Conservation (phyloP, 2,113 vertebrate species). For the Gasterosteus nipponicus region DNA sequence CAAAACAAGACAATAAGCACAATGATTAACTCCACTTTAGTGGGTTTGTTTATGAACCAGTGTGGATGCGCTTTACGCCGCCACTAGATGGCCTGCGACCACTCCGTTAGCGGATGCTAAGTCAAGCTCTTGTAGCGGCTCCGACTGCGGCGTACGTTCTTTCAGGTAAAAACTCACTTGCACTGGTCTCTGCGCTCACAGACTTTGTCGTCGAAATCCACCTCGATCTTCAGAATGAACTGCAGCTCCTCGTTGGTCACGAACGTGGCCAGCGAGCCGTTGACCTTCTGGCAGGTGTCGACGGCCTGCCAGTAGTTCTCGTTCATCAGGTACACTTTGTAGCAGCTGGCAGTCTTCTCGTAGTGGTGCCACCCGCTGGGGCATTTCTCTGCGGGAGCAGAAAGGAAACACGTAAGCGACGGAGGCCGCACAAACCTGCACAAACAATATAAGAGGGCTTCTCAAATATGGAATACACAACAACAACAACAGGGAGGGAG, state of each 20-base stretch:
- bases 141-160: background rate
- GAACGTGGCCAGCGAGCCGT: constrained; percentile 94
- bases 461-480: background rate
- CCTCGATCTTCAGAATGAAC: constrained; percentile 95
- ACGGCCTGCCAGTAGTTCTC: constrained; percentile 99
- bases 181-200: constrained; percentile 90
- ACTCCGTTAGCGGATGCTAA: background rate
- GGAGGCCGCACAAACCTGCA: background rate
- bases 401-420: too few relatives aligned
- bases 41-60: background rate
- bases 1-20: background rate
- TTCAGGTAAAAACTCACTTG: constrained; percentile 83
- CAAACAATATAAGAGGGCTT: background rate
- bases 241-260: constrained; percentile 95
- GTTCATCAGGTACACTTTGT: constrained; percentile 91
- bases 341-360: constrained; percentile 97
- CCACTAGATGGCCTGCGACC: constrained; percentile 61
- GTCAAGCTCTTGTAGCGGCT: background rate
- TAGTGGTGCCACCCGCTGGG: constrained; percentile 97
- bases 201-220: constrained; percentile 91
- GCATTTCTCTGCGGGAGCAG: constrained; percentile 89
- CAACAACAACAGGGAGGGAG: background rate
- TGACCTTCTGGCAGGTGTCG: constrained; percentile 94
- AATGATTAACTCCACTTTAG: background rate
- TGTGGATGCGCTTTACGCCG: background rate